phyloP scores from a whole-genome alignment of 2,113 vertebrate genomes.

The Chloebia gouldiae region DNA sequence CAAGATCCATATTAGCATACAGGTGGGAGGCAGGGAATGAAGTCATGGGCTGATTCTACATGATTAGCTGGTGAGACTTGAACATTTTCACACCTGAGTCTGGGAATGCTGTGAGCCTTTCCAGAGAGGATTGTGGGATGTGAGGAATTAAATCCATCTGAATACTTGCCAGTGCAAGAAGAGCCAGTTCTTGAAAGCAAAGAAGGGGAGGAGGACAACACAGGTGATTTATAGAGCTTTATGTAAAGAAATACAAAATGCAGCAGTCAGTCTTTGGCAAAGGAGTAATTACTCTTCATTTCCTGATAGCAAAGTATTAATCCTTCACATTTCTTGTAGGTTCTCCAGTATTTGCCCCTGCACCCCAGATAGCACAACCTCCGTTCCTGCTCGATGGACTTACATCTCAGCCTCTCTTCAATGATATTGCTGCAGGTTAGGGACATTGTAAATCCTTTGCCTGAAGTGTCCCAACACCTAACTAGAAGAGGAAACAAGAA shows the following conservation, averaged over 20 bases:
- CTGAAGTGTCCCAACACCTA: background rate
- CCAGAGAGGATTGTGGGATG: background rate
- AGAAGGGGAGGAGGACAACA: background rate
- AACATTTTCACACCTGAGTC: background rate
- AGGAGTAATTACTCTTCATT: background rate
- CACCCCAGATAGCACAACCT: conserved; percentile 84
- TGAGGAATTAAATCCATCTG: background rate
- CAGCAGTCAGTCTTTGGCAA: background rate
- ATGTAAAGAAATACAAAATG: background rate
- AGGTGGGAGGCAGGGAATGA: background rate
- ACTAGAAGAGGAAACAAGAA: background rate
- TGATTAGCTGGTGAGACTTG: background rate
- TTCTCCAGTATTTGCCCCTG: conserved; percentile 71
- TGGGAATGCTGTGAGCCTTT: background rate
- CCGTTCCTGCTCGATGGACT: conserved; percentile 93
- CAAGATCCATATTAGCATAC: background rate
- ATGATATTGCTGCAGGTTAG: conserved; percentile 91
- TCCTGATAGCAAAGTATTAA: background rate
- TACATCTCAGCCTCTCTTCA: conserved; percentile 89
- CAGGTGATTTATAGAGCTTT: background rate
- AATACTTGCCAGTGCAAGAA: background rate
- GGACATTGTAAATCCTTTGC: background rate
- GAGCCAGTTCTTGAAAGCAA: background rate
- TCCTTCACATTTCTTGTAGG: conserved; percentile 41
- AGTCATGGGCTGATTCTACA: background rate